phyloP scores from a whole-genome alignment of 2,797 vertebrate genomes.

The Eremophila alpestris region DNA sequence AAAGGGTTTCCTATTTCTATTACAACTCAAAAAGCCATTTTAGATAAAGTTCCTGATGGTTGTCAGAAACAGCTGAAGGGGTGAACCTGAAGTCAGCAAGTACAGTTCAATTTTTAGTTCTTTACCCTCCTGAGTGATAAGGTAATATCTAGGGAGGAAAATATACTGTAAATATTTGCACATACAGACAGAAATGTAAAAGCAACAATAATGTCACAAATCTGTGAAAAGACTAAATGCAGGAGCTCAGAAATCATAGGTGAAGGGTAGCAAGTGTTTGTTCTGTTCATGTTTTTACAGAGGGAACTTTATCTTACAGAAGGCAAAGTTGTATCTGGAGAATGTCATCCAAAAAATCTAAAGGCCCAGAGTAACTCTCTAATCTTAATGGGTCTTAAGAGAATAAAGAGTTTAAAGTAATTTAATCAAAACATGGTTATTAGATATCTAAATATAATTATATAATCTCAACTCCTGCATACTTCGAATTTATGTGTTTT shows the following conservation, averaged over 20 bases:
- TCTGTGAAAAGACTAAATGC: background rate
- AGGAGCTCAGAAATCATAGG: background rate
- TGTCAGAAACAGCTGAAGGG: background rate
- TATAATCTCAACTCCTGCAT: background rate
- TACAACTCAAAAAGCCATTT: background rate
- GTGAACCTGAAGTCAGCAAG: background rate
- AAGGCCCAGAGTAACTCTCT: background rate
- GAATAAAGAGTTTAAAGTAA: background rate
- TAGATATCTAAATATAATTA: background rate
- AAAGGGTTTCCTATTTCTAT: background rate
- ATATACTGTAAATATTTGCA: background rate
- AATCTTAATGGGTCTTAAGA: background rate
- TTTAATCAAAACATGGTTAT: background rate
- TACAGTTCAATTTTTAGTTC: background rate
- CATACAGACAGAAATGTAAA: background rate
- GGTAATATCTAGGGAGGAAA: background rate
- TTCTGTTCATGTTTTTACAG: too few relatives aligned
- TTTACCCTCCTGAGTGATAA: background rate
- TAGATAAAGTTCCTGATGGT: background rate
- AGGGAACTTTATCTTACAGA: background rate
- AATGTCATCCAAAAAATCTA: background rate
- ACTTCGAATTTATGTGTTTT: background rate
- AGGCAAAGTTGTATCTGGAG: background rate
- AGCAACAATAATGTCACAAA: background rate
- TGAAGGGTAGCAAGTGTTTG: background rate